Base-by-base conservation (phyloP, 1,140 invertebrate genomes). In the Drosophila erecta region DNA sequence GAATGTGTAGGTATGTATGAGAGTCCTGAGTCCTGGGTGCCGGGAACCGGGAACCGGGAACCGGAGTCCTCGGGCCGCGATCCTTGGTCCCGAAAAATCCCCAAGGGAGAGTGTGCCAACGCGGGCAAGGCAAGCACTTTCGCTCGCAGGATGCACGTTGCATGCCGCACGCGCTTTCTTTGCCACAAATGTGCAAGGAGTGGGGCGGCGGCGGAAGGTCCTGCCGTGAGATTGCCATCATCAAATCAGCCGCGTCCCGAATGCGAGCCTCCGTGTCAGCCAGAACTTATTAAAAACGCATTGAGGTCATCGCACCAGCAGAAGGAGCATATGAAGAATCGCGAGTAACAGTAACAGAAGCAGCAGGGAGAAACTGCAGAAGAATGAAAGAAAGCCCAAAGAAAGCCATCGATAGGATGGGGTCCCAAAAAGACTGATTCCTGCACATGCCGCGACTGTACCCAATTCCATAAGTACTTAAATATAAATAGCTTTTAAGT, bases 261-360 rank as follows among this genome's bases (percentile, higher is more conserved):
- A 20, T 64, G 33, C 43, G 27, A 20, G 30, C 37, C 40, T 15
- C 30, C 15, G 22, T 44, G 60, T 51, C 65, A 69, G 61, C 27
- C 54, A 78, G 70, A 83, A 83, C 75, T 76, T 71, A 79, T 84
- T 84, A 86, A 85, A 84, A 84, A 58, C 81, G 49, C 74, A 85
- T 85, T 86, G 59, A 74, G 81, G 77, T 86, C 81, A 77, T 44
- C 40, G 59, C 44, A 53, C 43, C 37, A 74, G 24, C 50, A 40
- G 27, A 46, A 49, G 24, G 33, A 30, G 30, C 35, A 37, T 27
- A 27, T 6, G 35, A 47, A 67, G 49, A 33, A 41, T 17, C 64
- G 40, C 20, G 12, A 59, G 22, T 46, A 70, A 55, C 24, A 40
- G 51, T 61, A 37, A 72, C 33, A 17, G 24, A 1, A 27, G 24